Conservation (phyloP, 2,888 invertebrate genomes). For the Pristionchus mayeri region DNA sequence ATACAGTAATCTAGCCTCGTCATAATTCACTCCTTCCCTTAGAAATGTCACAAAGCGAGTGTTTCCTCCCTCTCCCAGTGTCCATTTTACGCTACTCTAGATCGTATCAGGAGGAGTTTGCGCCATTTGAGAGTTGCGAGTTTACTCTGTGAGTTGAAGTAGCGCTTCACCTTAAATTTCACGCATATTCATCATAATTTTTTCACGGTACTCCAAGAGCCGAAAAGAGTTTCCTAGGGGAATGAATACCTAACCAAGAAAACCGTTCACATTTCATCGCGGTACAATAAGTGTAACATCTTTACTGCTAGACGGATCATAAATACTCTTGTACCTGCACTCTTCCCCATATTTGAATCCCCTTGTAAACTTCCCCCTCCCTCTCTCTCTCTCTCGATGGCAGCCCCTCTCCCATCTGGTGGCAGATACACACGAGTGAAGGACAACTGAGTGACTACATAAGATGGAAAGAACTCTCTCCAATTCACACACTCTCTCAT, state of each 20-base stretch:
- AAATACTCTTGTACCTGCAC: too few species aligned
- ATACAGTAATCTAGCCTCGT: background rate
- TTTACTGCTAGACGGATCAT: too few species aligned
- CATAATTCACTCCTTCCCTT: background rate
- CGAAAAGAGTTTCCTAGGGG: too few species aligned
- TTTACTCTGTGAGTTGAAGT: background rate
- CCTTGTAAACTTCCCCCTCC: background rate
- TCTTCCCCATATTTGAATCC: background rate
- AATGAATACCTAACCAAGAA: too few species aligned
- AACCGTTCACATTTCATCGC: too few species aligned
- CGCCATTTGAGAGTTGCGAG: background rate
- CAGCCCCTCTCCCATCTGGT: constrained; percentile 1
- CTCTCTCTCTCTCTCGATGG: background rate
- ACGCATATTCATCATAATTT: too few species aligned
- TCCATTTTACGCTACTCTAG: background rate
- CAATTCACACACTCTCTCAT: background rate
- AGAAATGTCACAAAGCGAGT: constrained; percentile 25
- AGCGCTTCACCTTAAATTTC: too few species aligned
- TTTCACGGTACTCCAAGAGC: too few species aligned
- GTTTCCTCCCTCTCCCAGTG: background rate
- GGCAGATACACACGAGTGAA: constrained; percentile 9
- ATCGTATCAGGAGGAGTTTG: background rate
- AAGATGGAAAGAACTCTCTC: background rate
- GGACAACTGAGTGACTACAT: background rate
- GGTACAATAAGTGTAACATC: too few species aligned